Evolutionary conservation across 2,113 vertebrate species (phyloP).

Genomic region (Channa argus): DNA sequence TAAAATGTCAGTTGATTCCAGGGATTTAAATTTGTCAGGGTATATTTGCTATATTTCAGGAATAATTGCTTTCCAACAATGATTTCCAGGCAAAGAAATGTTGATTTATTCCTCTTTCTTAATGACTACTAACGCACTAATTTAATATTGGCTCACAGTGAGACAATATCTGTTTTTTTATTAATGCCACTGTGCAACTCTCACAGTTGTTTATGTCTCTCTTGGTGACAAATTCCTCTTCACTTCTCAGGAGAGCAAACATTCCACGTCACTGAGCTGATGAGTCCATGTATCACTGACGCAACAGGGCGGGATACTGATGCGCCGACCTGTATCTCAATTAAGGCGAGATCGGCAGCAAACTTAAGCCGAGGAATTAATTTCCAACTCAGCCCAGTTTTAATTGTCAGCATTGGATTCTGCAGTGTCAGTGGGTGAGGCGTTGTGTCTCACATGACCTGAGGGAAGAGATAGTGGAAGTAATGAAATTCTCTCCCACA

Average conservation of each 20-base stretch:
- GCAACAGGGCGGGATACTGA: constrained; percentile 46
- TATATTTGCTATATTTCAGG: background rate
- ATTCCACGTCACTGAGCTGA: background rate
- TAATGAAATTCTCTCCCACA: constrained; percentile 68
- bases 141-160: constrained; percentile 11
- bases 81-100: background rate
- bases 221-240: background rate
- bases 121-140: background rate
- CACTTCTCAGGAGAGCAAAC: constrained; percentile 16
- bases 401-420: constrained; percentile 52
- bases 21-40: background rate
- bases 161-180: constrained; percentile 1
- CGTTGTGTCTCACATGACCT: constrained; percentile 68
- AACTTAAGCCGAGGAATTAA: constrained; percentile 68
- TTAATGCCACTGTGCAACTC: background rate
- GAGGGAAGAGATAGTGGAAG: constrained; percentile 65
- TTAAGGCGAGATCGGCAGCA: constrained; percentile 56
- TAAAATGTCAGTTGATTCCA: constrained; percentile 2
- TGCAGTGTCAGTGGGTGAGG: constrained; percentile 54
- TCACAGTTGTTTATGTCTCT: background rate
- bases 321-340: constrained; percentile 62
- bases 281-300: constrained; percentile 36
- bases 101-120: background rate
- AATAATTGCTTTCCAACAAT: background rate
- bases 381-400: constrained; percentile 57